Evolutionary conservation across 2,113 vertebrate species (phyloP).

Genomic region (Emberiza fucata): DNA sequence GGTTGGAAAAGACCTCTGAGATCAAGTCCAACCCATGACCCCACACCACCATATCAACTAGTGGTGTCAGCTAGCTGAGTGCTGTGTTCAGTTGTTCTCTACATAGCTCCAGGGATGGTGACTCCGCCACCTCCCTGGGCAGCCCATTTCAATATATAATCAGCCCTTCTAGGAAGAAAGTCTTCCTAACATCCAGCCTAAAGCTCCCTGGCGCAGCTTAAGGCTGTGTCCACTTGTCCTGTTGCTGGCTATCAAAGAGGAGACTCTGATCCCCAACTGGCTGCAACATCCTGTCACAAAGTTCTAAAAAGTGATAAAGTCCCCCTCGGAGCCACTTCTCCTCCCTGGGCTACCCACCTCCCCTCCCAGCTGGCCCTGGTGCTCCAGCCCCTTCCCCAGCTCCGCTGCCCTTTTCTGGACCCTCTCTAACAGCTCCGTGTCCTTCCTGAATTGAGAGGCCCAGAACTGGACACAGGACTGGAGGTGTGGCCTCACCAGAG

Average conservation of each 20-base stretch:
- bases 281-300: not conserved
- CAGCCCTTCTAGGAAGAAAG: not conserved
- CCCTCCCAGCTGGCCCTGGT: not conserved
- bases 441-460: not conserved
- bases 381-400: not conserved
- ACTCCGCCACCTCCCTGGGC: not conserved
- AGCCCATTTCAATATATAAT: not conserved
- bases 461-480: not conserved
- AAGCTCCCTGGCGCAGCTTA: rapidly evolving
- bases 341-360: not conserved
- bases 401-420: not conserved
- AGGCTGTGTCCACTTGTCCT: not conserved
- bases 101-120: not conserved
- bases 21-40: not conserved
- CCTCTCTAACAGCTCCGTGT: not conserved
- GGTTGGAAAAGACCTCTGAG: not conserved
- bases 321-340: not conserved
- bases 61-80: not conserved
- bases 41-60: not conserved
- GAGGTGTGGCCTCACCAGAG: not conserved
- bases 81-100: rapidly evolving
- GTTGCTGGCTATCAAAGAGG: not conserved
- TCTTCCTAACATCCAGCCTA: not conserved
- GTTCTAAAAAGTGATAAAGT: not conserved
- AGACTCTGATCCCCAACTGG: not conserved